Conservation (phyloP, 2,888 invertebrate species). For the Calephelis perditalis region DNA sequence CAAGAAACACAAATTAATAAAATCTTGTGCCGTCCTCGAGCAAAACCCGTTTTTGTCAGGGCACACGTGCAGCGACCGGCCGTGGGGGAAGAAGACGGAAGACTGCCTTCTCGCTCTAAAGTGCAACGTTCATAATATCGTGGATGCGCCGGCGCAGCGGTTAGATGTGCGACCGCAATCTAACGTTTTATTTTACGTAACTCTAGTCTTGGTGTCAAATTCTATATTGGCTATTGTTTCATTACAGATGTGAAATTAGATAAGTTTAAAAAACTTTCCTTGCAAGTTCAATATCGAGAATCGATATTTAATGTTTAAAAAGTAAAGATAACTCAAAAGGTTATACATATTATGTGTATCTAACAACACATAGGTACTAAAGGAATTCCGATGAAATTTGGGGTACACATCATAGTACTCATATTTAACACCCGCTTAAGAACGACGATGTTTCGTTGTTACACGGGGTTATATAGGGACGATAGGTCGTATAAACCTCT, state of each 20-base stretch:
- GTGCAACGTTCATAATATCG: conserved; percentile 45
- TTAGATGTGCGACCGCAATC: conserved; percentile 32
- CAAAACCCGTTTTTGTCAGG: conserved; percentile 64
- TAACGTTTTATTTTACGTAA: conserved; percentile 36
- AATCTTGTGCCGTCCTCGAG: conserved; percentile 61
- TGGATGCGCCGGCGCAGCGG: conserved; percentile 43
- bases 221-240: conserved; percentile 33
- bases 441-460: no score
- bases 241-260: conserved; percentile 18
- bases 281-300: conserved; percentile 9
- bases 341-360: no score
- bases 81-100: conserved; percentile 43
- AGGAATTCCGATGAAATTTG: no score
- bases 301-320: no score
- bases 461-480: no score
- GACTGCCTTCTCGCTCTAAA: conserved; percentile 39
- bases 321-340: no score
- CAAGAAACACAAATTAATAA: conserved; percentile 74
- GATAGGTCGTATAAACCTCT: no score
- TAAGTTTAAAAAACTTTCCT: conserved; percentile 11
- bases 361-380: not conserved
- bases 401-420: no score
- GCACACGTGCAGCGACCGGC: conserved; percentile 71
- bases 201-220: conserved; percentile 26
- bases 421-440: no score